These are phyloP conservation scores for Crypturellus undulatus DNA, from an alignment of 2,113 vertebrate species.

Conservation along the genomic window DNA sequence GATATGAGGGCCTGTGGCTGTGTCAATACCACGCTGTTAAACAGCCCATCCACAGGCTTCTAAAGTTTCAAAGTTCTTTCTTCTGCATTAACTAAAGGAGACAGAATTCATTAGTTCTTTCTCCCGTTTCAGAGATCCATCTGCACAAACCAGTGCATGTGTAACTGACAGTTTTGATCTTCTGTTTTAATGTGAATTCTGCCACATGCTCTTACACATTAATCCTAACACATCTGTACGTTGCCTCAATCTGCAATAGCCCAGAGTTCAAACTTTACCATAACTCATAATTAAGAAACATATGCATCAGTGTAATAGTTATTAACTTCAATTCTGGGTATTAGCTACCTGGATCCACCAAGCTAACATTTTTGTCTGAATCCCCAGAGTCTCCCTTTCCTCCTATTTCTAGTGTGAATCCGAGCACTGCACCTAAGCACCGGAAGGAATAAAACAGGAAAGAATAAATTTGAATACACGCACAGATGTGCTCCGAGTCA, in stretches of 20 bases:
- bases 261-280: neutral
- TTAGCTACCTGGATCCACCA: conserved; percentile 14
- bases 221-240: neutral
- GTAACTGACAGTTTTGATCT: neutral
- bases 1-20: neutral
- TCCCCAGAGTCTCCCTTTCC: too few relatives aligned
- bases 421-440: rapidly evolving
- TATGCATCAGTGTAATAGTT: neutral
- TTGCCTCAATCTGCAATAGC: neutral
- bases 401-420: rapidly evolving
- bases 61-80: neutral
- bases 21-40: neutral
- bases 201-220: neutral
- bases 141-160: neutral
- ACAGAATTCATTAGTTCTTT: neutral
- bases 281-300: neutral
- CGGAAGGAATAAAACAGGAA: rapidly evolving
- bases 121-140: neutral
- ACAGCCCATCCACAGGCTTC: neutral
- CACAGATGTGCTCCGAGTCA: rapidly evolving
- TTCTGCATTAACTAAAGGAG: neutral
- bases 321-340: conserved; percentile 20
- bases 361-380: neutral
- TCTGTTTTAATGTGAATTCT: neutral
- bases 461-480: rapidly evolving